Conservation (phyloP, 2,113 vertebrate genomes). For the Pelecanoides urinatrix region DNA sequence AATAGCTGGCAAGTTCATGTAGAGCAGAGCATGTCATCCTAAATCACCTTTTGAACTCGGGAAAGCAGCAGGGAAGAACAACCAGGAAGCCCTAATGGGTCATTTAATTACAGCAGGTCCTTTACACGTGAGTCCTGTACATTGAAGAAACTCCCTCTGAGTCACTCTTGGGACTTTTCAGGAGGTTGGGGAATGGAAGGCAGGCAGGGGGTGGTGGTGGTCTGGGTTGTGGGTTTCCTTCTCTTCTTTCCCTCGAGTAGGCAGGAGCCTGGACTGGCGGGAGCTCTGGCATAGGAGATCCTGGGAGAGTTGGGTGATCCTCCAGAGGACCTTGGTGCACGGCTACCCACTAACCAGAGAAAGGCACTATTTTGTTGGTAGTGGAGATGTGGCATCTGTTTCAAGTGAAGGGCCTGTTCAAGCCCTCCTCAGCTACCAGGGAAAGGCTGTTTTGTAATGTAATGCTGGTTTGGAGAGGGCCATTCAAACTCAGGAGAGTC, state of each 20-base stretch:
- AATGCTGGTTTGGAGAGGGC: background rate
- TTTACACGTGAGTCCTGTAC: fast-evolving
- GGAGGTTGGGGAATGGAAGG: background rate
- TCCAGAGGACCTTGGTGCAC: fast-evolving
- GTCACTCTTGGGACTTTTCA: background rate
- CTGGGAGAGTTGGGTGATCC: background rate
- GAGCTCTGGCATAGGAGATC: background rate
- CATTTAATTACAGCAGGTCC: background rate
- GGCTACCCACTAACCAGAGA: background rate
- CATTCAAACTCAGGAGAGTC: background rate
- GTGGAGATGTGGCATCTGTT: background rate
- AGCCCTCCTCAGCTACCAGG: background rate
- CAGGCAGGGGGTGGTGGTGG: background rate
- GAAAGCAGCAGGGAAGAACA: background rate
- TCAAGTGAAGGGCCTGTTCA: background rate
- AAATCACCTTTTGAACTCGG: constrained; percentile 62
- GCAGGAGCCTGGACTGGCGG: background rate
- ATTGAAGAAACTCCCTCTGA: background rate
- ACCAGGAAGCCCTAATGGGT: background rate
- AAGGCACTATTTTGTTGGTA: background rate
- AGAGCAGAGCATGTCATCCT: constrained; percentile 27
- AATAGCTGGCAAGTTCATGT: constrained; percentile 22
- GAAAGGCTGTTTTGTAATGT: background rate
- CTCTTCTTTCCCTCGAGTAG: background rate
- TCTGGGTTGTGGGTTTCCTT: background rate